These are phyloP conservation scores for Heliconius ethilla DNA, from an alignment of 2,888 invertebrate species.

Conservation along the genomic window DNA sequence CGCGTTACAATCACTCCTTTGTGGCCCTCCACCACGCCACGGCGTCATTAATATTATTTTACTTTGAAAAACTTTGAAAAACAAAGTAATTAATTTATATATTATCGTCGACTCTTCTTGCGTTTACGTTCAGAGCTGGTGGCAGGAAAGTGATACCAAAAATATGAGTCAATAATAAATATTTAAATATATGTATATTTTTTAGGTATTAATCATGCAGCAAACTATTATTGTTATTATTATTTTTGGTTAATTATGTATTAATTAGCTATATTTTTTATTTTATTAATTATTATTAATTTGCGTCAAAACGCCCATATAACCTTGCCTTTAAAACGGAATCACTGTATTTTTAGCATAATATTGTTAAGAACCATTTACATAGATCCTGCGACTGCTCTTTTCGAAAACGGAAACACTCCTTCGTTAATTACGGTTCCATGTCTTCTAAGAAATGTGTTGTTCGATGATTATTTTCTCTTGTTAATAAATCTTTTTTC, in stretches of 20 bases:
- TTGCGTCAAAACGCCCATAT: background rate
- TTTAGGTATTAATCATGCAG: no score
- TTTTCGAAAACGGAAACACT: background rate
- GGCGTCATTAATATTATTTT: no score
- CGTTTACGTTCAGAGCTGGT: no score
- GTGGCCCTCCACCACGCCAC: no score
- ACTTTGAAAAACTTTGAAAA: no score
- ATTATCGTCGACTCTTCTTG: no score
- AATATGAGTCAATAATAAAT: no score
- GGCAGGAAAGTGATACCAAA: no score
- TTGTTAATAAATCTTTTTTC: constrained; percentile 29
- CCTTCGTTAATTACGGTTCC: background rate
- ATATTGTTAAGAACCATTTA: background rate
- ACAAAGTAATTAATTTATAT: no score
- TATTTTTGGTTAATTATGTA: background rate
- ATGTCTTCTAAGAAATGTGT: background rate
- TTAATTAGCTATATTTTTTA: background rate
- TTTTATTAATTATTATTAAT: no score
- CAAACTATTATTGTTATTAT: background rate
- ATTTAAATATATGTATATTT: no score
- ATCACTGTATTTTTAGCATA: background rate
- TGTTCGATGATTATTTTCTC: background rate
- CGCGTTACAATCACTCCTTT: no score
- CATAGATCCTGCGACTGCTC: background rate
- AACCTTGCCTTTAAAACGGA: background rate